A percentile compares a stretch with the other conserved stretches of the same genome.
Conservation (phyloP, 2,888 invertebrate species). For the Synanthedon tipuliformis region DNA sequence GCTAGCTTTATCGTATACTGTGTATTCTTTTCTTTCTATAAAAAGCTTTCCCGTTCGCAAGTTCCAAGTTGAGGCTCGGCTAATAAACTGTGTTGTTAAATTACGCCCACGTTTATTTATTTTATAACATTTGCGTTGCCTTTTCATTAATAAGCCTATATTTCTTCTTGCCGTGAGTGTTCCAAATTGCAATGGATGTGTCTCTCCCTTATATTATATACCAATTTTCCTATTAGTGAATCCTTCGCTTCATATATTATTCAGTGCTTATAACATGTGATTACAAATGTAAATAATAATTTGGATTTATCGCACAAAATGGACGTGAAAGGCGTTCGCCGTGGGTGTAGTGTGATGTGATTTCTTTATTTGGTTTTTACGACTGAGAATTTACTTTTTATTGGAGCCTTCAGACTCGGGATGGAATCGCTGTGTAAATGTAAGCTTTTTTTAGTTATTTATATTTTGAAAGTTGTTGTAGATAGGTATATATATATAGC, state of each 20-base stretch:
- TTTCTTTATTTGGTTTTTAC: constrained; percentile 16
- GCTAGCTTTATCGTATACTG: too few relatives aligned
- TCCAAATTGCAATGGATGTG: constrained; percentile 14
- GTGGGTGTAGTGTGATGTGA: constrained; percentile 46
- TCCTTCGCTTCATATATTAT: constrained; percentile 3
- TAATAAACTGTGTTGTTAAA: not conserved
- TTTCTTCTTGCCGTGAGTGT: constrained; percentile 27
- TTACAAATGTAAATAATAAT: constrained; percentile 51
- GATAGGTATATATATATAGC: too few relatives aligned
- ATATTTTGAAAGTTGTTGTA: too few relatives aligned
- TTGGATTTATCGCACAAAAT: constrained; percentile 46
- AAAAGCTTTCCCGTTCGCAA: not conserved
- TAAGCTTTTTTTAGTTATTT: too few relatives aligned
- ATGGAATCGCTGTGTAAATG: too few relatives aligned
- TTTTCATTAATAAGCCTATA: constrained; percentile 6
- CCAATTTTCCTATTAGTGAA: constrained; percentile 10
- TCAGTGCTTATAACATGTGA: constrained; percentile 43
- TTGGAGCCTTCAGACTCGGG: too few relatives aligned
- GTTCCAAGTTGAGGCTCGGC: not conserved
- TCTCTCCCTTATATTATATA: constrained; percentile 20
- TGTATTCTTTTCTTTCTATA: not conserved
- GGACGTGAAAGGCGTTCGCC: constrained; percentile 45
- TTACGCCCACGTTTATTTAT: constrained; percentile 4
- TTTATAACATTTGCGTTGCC: constrained; percentile 12
- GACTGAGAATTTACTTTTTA: too few relatives aligned